Evolutionary conservation across 1,140 invertebrate species (phyloP).

Genomic region (Pygmarrhopalites habei): DNA sequence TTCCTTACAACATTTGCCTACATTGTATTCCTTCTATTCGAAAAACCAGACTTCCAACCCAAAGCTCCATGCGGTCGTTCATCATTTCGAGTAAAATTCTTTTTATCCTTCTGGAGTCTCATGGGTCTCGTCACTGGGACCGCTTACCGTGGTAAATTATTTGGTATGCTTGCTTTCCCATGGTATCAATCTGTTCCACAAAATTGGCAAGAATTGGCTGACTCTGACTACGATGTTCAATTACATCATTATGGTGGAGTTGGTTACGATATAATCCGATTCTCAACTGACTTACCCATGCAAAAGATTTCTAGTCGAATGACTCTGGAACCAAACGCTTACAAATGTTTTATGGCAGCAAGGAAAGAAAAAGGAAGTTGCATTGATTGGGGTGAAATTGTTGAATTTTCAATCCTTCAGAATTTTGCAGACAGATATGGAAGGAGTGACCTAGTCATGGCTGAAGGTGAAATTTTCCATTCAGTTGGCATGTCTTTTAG

Average conservation of each 20-base stretch:
- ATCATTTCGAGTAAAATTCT: too few relatives aligned
- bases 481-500: too few relatives aligned
- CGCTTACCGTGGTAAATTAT: constrained; percentile 28
- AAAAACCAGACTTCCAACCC: background rate
- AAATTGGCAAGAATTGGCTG: constrained; percentile 29
- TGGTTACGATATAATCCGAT: background rate
- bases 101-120: constrained; percentile 12
- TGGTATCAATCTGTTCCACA: constrained; percentile 9
- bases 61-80: background rate
- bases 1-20: too few relatives aligned
- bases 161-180: constrained; percentile 28
- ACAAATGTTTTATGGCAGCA: background rate
- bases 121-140: constrained; percentile 18
- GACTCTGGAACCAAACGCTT: background rate
- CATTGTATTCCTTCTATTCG: background rate
- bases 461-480: background rate
- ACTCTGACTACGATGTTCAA: constrained; percentile 11
- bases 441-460: background rate
- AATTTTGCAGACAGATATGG: background rate
- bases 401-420: background rate
- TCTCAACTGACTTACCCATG: background rate
- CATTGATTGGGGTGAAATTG: background rate
- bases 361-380: background rate
- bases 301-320: constrained; percentile 4
- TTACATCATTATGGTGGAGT: constrained; percentile 13